Evolutionary conservation across 2,797 vertebrate species (phyloP), one percentile per base, ranked within the genome.

Genomic region (Dryobates pubescens): DNA sequence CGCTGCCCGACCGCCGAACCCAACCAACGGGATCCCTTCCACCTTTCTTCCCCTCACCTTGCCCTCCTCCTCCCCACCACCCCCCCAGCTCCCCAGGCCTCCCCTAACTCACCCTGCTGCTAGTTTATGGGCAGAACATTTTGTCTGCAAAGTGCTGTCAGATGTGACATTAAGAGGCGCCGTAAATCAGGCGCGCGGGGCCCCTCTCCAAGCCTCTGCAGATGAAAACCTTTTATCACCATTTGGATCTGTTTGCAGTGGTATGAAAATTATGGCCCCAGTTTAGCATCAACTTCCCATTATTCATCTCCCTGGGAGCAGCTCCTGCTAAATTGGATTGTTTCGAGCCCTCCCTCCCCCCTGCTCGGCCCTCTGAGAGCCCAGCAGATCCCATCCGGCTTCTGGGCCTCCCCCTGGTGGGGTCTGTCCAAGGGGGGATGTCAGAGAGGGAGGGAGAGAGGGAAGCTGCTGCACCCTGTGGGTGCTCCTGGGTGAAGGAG

Each of bases 221-320:
- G 95, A 95, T 96, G 96, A 96, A 97, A 97, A 95, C 96, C 96
- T 97, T 97, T 97, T 96, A 97, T 96, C 94, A 92, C 95, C 95
- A 96, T 95, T 96, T 96, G 96, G 95, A 96, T 96, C 96, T 96
- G 96, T 96, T 97, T 96, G 96, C 93, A 91, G 88, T 96, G 95
- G 86, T 94, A 96, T 95, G 96, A 96, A 97, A 96, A 96, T 97
- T 95, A 97, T 96, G 81, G 91, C 95, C 93, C 95, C 94, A 49
- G 93, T 95, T 96, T 95, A 92, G 91, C 93, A 96, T 96, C 94
- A 95, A 3, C 95, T 95, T 94, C 93, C 96, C 96, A 97, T 97
- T 97, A 95, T 95, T 96, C 96, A 96, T 91, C 88, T 96, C 91
- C 91, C 96, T 87, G 83, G 65, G 93, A 96, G 94, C 94, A 95